Conservation (phyloP, 2,888 invertebrate genomes). For the Coleophora deauratella region DNA sequence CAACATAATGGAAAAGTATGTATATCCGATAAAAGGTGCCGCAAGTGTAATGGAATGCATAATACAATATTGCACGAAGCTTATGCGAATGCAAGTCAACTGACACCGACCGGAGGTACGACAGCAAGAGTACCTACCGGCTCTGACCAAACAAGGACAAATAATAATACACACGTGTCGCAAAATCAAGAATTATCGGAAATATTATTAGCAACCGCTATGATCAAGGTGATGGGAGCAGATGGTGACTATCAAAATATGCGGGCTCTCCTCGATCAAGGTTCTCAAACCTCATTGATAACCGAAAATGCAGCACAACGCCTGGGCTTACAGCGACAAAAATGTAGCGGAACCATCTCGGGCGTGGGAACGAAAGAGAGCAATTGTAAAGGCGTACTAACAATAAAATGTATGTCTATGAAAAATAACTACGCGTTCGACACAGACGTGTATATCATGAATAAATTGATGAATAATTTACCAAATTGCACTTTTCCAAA, state of each 20-base stretch:
- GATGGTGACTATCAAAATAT: neutral
- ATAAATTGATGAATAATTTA: neutral
- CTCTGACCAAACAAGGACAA: neutral
- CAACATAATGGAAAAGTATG: slow-evolving; percentile 14
- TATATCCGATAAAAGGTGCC: slow-evolving; percentile 10
- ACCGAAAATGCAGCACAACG: neutral
- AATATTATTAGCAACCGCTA: neutral
- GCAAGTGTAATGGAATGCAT: slow-evolving; percentile 9
- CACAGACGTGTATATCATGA: neutral
- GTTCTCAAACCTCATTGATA: neutral
- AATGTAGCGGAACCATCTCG: neutral
- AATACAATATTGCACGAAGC: slow-evolving; percentile 12
- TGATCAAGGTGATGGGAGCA: neutral
- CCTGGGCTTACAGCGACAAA: neutral
- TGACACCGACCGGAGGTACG: neutral
- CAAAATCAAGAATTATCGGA: neutral
- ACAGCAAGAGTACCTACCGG: neutral
- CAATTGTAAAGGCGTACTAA: neutral
- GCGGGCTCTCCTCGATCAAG: neutral
- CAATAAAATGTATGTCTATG: neutral
- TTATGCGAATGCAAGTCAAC: neutral
- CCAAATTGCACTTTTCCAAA: neutral
- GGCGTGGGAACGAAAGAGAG: neutral
- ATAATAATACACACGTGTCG: neutral
- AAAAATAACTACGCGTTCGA: neutral